Evolutionary conservation across 2,888 invertebrate genomes (phyloP).

Genomic region (Tryphoninae sp.): DNA sequence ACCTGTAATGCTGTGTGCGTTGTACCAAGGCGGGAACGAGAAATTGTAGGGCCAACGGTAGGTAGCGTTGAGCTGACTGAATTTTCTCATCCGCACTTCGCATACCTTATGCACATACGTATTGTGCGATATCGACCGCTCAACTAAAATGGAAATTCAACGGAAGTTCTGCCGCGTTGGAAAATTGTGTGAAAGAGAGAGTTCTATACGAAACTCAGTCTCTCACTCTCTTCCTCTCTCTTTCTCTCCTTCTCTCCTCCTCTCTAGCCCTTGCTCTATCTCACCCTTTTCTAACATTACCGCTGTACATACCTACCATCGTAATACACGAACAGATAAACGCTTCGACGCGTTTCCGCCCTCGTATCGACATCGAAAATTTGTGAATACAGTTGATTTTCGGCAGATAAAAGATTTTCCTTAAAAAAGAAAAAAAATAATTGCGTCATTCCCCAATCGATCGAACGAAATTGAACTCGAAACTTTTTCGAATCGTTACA

Average conservation of each 20-base stretch:
- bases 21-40: conserved; percentile 38
- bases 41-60: conserved; percentile 35
- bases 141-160: conserved; percentile 58
- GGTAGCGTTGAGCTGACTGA: conserved; percentile 38
- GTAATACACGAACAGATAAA: not conserved
- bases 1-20: conserved; percentile 46
- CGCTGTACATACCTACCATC: not conserved
- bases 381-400: too few relatives aligned
- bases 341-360: not conserved
- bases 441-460: too few relatives aligned
- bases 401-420: too few relatives aligned
- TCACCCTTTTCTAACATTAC: not conserved
- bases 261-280: too few relatives aligned
- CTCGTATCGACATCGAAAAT: too few relatives aligned
- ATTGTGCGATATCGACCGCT: conserved; percentile 60
- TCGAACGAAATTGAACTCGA: too few relatives aligned
- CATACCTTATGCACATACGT: conserved; percentile 63
- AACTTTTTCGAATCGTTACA: too few relatives aligned
- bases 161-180: conserved; percentile 39
- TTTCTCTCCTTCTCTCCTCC: not conserved
- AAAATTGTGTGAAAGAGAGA: conserved; percentile 47
- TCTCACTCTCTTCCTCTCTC: not conserved
- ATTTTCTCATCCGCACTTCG: conserved; percentile 59
- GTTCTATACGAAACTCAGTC: not conserved
- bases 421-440: too few relatives aligned